Conservation (phyloP, 2,888 invertebrate genomes). For the Nymphalis urticae region DNA sequence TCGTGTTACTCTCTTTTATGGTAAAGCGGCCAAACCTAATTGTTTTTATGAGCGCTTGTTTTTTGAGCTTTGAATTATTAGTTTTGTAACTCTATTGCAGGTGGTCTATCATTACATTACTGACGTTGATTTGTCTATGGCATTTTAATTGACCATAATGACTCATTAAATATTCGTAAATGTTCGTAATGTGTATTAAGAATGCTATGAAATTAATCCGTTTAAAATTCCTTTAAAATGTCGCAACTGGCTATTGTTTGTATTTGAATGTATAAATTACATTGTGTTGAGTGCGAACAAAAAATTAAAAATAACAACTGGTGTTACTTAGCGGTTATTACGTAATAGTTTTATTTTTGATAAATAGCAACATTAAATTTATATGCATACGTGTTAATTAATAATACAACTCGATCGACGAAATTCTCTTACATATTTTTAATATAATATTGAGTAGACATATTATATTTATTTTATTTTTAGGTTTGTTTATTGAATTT, state of each 20-base stretch:
- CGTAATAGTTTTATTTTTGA: too few species aligned
- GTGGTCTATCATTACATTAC: slow-evolving; percentile 68
- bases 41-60: slow-evolving; percentile 78
- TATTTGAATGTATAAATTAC: slow-evolving; percentile 6
- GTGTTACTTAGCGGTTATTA: not conserved
- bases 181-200: slow-evolving; percentile 26
- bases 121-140: slow-evolving; percentile 55
- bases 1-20: slow-evolving; percentile 77
- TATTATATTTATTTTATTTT: too few species aligned
- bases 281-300: too few species aligned
- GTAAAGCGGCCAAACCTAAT: slow-evolving; percentile 78
- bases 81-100: slow-evolving; percentile 63
- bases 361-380: too few species aligned
- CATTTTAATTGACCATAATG: slow-evolving; percentile 61
- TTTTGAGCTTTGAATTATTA: slow-evolving; percentile 67
- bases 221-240: slow-evolving; percentile 28
- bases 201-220: slow-evolving; percentile 31
- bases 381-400: too few species aligned
- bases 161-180: slow-evolving; percentile 42
- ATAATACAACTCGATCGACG: too few species aligned
- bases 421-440: too few species aligned
- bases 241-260: slow-evolving; percentile 13
- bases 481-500: too few species aligned
- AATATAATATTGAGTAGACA: too few species aligned
- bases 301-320: not conserved